A percentile compares a stretch with the other conserved stretches of the same genome.
phyloP scores from a whole-genome alignment of 2,797 vertebrate genomes.

The Vespertilio murinus region DNA sequence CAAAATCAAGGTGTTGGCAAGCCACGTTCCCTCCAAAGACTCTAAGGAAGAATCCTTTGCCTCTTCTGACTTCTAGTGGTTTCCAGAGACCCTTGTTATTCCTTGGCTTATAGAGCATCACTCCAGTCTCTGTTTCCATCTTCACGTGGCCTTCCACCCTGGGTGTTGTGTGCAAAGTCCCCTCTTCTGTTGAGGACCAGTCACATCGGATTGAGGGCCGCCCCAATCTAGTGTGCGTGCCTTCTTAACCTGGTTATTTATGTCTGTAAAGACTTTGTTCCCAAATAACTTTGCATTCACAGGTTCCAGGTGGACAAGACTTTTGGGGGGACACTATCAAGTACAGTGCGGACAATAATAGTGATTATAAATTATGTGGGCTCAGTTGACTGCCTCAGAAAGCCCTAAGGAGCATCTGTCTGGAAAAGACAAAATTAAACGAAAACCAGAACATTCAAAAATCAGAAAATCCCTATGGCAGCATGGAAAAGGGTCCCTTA shows the following conservation, averaged over 20 bases:
- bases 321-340: background rate
- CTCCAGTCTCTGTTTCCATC: background rate
- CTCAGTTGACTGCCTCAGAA: background rate
- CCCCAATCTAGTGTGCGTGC: background rate
- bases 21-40: background rate
- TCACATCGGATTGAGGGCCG: background rate
- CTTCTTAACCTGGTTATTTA: background rate
- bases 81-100: background rate
- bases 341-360: background rate
- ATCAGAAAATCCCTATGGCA: background rate
- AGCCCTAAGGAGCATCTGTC: background rate
- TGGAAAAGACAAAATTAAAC: background rate
- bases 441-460: background rate
- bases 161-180: background rate
- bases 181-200: background rate
- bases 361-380: background rate
- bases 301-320: background rate
- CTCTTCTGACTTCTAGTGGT: background rate
- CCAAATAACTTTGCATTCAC: background rate
- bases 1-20: background rate
- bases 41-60: background rate
- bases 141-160: background rate
- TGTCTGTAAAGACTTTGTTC: background rate
- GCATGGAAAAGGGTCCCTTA: background rate
- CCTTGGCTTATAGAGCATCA: background rate